Conservation (phyloP, 2,113 vertebrate species). For the Lamprotornis superbus region DNA sequence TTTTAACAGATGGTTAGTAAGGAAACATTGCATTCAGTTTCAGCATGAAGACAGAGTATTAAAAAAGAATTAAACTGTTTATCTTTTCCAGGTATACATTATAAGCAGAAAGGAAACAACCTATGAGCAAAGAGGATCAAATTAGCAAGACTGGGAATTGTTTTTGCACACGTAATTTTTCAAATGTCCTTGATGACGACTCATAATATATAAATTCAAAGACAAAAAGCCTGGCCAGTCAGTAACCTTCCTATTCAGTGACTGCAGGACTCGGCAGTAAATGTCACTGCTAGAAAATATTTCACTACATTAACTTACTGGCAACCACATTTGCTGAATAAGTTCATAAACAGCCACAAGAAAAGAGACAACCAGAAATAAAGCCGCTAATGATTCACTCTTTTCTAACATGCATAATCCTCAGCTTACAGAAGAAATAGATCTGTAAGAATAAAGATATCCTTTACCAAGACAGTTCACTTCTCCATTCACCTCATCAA, state of each 20-base stretch:
- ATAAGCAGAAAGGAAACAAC: slow-evolving; percentile 15
- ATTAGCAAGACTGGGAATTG: slow-evolving; percentile 1
- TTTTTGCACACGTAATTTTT: slow-evolving; percentile 2
- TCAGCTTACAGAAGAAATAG: slow-evolving; percentile 7
- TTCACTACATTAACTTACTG: slow-evolving; percentile 68
- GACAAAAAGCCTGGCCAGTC: slow-evolving; percentile 23
- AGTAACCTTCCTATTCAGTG: slow-evolving; percentile 39
- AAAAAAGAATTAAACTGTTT: background rate
- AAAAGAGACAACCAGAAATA: slow-evolving; percentile 53
- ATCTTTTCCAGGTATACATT: background rate
- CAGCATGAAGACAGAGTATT: background rate
- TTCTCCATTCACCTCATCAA: slow-evolving; percentile 26
- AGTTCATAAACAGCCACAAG: slow-evolving; percentile 51
- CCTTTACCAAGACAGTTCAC: background rate
- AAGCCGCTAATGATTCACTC: slow-evolving; percentile 59
- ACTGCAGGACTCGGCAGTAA: slow-evolving; percentile 50
- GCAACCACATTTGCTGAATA: slow-evolving; percentile 64
- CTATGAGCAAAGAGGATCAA: background rate
- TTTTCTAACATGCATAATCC: slow-evolving; percentile 37
- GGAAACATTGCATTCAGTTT: background rate
- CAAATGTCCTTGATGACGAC: slow-evolving; percentile 24
- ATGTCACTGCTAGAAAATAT: slow-evolving; percentile 63
- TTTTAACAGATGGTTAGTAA: background rate
- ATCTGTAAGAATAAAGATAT: slow-evolving; percentile 7
- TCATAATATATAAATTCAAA: slow-evolving; percentile 54